Conservation (phyloP, 2,797 vertebrate genomes). For the Steatocranus sp. region DNA sequence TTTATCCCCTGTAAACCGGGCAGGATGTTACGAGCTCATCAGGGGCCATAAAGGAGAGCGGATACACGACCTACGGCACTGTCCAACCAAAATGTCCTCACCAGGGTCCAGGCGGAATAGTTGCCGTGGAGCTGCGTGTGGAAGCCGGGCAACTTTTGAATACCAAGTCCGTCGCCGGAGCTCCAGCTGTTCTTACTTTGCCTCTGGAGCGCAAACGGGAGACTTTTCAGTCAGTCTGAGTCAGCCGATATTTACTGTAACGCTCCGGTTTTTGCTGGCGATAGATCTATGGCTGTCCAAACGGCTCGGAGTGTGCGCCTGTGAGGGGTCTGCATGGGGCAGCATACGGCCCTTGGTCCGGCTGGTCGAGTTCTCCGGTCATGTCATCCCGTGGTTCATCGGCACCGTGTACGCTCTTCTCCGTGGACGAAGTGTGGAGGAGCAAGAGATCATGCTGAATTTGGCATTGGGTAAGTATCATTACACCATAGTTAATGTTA, state of each 20-base stretch:
- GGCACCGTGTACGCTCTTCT: conserved; percentile 81
- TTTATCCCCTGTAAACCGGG: background rate
- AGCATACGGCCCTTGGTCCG: conserved; percentile 84
- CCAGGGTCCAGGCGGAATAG: conserved; percentile 54
- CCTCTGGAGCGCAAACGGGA: conserved; percentile 49
- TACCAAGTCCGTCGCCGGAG: conserved; percentile 70
- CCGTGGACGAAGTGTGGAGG: conserved; percentile 75
- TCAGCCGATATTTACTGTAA: conserved; percentile 80
- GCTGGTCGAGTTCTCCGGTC: conserved; percentile 87
- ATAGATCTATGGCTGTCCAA: conserved; percentile 90
- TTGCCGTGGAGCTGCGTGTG: conserved; percentile 42
- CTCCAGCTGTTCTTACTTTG: conserved; percentile 61
- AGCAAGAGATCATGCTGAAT: conserved; percentile 86
- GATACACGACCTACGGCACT: background rate
- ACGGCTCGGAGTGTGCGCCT: conserved; percentile 86
- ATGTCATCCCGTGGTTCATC: conserved; percentile 83
- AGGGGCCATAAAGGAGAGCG: background rate
- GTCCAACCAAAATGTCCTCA: conserved; percentile 47
- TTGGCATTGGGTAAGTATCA: conserved; percentile 79
- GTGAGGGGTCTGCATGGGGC: conserved; percentile 84
- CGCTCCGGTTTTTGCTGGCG: conserved; percentile 82
- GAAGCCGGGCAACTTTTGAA: conserved; percentile 56
- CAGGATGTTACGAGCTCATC: conserved; percentile 24
- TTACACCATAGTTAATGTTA: background rate
- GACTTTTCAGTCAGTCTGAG: conserved; percentile 81